phyloP scores from a whole-genome alignment of 2,797 vertebrate species.

The Cynodonichthys magdalenae region DNA sequence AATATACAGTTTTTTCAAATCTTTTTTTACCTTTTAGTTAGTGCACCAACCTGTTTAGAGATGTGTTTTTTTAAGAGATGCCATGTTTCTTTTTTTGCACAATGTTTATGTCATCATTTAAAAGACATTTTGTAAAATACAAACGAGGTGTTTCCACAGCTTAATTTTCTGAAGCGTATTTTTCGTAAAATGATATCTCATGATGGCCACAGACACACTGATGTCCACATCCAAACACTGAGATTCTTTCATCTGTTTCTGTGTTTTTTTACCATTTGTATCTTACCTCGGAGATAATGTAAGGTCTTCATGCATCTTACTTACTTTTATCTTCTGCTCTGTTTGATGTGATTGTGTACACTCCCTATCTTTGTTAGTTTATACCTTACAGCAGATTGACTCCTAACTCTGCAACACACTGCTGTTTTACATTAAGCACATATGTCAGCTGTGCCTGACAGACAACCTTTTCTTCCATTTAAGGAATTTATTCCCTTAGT shows the following conservation, averaged over 20 bases:
- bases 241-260: constrained; percentile 13
- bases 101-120: no score
- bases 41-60: no score
- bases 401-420: constrained; percentile 42
- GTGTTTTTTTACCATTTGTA: background rate
- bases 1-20: no score
- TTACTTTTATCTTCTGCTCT: constrained; percentile 57
- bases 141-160: background rate
- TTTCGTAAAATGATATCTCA: constrained; percentile 24
- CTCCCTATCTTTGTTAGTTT: constrained; percentile 64
- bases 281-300: constrained; percentile 44
- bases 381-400: constrained; percentile 53
- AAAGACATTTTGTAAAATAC: no score
- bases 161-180: constrained; percentile 11
- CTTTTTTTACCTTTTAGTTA: no score
- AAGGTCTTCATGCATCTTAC: constrained; percentile 51
- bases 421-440: constrained; percentile 63
- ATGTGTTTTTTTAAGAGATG: no score
- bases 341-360: constrained; percentile 46
- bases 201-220: constrained; percentile 27
- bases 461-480: constrained; percentile 49
- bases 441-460: constrained; percentile 37
- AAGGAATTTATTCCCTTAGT: constrained; percentile 45
- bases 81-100: no score
- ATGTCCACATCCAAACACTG: constrained; percentile 19